Evolutionary conservation across 1,140 invertebrate genomes (phyloP).

Genomic region (Drosophila carrolli): DNA sequence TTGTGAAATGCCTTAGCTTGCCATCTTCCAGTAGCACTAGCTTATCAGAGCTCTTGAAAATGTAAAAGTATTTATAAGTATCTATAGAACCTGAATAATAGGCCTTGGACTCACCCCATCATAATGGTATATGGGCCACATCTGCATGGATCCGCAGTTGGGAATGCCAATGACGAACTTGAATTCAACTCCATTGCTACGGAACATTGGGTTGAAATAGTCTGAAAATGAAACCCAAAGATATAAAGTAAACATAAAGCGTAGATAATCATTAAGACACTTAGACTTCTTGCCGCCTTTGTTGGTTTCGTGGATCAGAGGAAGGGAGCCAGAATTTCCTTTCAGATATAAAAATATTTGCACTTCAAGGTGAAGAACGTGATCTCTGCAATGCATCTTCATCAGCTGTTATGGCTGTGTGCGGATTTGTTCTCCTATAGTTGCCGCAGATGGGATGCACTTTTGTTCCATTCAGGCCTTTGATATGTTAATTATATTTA

Average conservation of each 20-base stretch:
- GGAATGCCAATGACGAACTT: slow-evolving; percentile 88
- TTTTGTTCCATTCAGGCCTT: slow-evolving; percentile 10
- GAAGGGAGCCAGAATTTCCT: slow-evolving; percentile 2
- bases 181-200: slow-evolving; percentile 86
- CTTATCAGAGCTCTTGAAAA: slow-evolving; percentile 85
- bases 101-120: slow-evolving; percentile 66
- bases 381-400: slow-evolving; percentile 18
- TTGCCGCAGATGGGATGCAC: slow-evolving; percentile 10
- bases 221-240: slow-evolving; percentile 76
- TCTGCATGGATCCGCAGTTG: slow-evolving; percentile 89
- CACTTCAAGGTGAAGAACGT: slow-evolving; percentile 21
- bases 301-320: slow-evolving; percentile 5
- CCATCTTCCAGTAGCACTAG: slow-evolving; percentile 89
- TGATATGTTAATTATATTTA: slow-evolving; percentile 28
- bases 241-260: slow-evolving; percentile 12
- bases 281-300: slow-evolving; percentile 27
- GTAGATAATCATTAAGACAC: slow-evolving; percentile 21
- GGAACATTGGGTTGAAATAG: slow-evolving; percentile 88
- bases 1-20: slow-evolving; percentile 88
- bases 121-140: slow-evolving; percentile 90
- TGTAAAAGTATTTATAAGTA: background rate
- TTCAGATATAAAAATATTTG: slow-evolving; percentile 34
- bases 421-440: slow-evolving; percentile 33
- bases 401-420: slow-evolving; percentile 22
- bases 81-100: background rate